Conservation (phyloP, 2,113 vertebrate species). For the Colistium nudipinnis region DNA sequence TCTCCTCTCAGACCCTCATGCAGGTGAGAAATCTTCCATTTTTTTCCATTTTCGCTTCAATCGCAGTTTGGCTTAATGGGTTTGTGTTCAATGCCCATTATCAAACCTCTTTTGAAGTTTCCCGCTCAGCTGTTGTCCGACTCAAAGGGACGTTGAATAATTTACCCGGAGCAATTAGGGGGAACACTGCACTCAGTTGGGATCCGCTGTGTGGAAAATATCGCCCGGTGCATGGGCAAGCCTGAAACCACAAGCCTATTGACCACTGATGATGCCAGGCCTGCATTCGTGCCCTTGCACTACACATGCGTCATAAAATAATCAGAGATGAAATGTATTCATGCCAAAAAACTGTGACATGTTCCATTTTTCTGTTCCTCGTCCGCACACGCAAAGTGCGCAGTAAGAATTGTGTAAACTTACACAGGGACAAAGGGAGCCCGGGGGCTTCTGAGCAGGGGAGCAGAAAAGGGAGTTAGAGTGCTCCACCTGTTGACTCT, state of each 20-base stretch:
- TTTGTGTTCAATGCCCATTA: constrained; percentile 13
- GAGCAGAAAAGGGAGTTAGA: constrained; percentile 49
- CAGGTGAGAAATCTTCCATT: constrained; percentile 82
- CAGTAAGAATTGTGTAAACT: constrained; percentile 51
- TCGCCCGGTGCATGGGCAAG: not conserved
- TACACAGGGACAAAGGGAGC: constrained; percentile 15
- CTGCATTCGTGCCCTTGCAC: no score
- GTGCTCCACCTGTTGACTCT: constrained; percentile 22
- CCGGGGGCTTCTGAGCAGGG: not conserved
- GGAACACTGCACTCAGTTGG: constrained; percentile 27
- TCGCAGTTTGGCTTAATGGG: constrained; percentile 8
- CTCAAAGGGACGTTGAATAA: constrained; percentile 48
- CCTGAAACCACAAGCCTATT: no score
- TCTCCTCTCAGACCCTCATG: constrained; percentile 83
- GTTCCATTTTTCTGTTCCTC: not conserved
- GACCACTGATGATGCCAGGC: no score
- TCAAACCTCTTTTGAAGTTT: constrained; percentile 49
- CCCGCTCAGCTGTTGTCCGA: constrained; percentile 13
- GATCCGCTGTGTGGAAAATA: not conserved
- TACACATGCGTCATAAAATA: not conserved
- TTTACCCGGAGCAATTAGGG: constrained; percentile 51
- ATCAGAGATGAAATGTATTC: not conserved
- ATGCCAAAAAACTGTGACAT: not conserved
- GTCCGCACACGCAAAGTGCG: constrained; percentile 6
- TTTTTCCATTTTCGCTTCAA: not conserved